These are phyloP conservation scores for Drosophila leonis DNA, from an alignment of 2,888 invertebrate genomes.

Conservation along the genomic window DNA sequence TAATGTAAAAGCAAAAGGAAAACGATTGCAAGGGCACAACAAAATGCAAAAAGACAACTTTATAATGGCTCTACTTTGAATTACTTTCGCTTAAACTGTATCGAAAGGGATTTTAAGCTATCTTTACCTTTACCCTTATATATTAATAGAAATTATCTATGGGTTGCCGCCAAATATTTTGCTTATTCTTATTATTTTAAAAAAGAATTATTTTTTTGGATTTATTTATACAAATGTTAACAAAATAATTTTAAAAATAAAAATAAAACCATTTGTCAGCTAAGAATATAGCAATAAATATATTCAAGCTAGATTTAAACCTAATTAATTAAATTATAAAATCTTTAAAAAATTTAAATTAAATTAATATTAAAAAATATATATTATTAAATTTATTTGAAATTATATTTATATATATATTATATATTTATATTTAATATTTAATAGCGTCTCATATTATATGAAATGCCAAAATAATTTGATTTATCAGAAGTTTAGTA, in stretches of 20 bases:
- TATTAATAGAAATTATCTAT: not conserved
- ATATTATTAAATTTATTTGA: not conserved
- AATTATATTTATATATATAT: too few species aligned
- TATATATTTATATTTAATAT: too few species aligned
- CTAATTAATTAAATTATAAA: too few species aligned
- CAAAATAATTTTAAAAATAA: too few species aligned
- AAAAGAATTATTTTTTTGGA: too few species aligned
- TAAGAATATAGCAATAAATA: too few species aligned
- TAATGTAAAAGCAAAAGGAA: not conserved
- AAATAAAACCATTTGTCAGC: too few species aligned
- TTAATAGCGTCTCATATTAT: not conserved
- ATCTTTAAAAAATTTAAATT: too few species aligned
- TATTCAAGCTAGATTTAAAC: too few species aligned
- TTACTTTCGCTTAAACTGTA: not conserved
- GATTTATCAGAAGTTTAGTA: not conserved
- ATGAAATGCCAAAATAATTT: not conserved
- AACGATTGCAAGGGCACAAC: not conserved
- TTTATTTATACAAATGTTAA: too few species aligned
- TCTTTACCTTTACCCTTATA: not conserved
- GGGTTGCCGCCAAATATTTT: not conserved
- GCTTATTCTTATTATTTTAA: too few species aligned
- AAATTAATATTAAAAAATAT: too few species aligned
- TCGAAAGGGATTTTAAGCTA: not conserved
- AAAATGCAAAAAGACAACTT: conserved; percentile 1
- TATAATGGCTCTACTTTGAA: not conserved